Evolutionary conservation across 2,113 vertebrate genomes (phyloP).

Genomic region (Poeciliopsis occidentalis): DNA sequence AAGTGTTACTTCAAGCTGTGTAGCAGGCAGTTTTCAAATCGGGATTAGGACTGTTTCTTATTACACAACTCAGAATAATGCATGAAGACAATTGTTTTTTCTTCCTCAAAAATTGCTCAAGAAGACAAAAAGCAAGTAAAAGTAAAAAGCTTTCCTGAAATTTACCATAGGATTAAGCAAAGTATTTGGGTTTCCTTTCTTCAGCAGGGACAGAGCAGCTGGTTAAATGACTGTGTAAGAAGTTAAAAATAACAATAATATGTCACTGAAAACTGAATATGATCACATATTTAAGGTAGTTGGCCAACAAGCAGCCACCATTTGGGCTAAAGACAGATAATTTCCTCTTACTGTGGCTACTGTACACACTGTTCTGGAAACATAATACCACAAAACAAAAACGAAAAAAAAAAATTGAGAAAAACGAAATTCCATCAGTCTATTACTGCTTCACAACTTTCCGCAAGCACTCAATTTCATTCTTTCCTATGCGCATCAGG

Average conservation of each 20-base stretch:
- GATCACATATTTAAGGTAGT: no score
- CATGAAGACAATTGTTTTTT: background rate
- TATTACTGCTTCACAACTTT: slow-evolving; percentile 2
- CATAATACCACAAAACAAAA: background rate
- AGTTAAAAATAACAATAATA: background rate
- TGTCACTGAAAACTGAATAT: background rate
- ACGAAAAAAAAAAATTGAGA: background rate
- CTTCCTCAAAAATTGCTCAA: background rate
- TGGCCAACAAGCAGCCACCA: no score
- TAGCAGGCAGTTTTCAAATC: slow-evolving; percentile 2
- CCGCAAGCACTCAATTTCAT: slow-evolving; percentile 14
- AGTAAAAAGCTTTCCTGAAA: background rate
- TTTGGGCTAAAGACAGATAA: no score
- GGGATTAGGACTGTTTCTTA: background rate
- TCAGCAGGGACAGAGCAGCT: background rate
- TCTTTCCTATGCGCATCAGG: slow-evolving; percentile 29
- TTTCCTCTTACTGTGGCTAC: no score
- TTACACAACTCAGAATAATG: background rate
- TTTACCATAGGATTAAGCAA: background rate
- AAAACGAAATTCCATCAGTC: background rate
- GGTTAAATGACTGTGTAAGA: background rate
- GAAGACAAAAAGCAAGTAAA: background rate
- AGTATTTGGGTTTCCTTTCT: background rate
- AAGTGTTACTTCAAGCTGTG: slow-evolving; percentile 13
- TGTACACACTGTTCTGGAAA: background rate